Evolutionary conservation across 2,113 vertebrate genomes (phyloP).

Genomic region (Prochilodus magdalenae): DNA sequence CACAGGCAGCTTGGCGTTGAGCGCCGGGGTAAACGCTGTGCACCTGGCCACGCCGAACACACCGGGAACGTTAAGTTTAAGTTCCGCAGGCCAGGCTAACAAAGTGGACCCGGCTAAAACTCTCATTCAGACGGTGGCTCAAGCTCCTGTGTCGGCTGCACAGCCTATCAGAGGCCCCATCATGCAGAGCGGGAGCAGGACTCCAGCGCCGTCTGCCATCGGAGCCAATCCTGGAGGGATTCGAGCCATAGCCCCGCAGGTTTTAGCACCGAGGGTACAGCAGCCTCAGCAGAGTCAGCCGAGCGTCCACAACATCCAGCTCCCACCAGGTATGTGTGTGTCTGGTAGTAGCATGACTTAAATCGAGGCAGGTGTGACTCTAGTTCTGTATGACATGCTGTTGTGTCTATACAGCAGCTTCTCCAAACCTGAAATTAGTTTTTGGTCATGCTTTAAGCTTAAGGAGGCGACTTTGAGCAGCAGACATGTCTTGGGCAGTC

Average conservation of each 20-base stretch:
- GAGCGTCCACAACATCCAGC: slow-evolving; percentile 94
- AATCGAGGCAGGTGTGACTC: no score
- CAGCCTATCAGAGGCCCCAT: slow-evolving; percentile 76
- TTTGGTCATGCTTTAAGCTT: no score
- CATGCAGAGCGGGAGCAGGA: slow-evolving; percentile 82
- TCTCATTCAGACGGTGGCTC: slow-evolving; percentile 78
- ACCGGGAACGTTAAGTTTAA: slow-evolving; percentile 18
- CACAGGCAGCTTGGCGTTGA: slow-evolving; percentile 44
- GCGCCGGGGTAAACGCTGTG: slow-evolving; percentile 42
- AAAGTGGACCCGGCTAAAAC: slow-evolving; percentile 86
- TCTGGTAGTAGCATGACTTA: no score
- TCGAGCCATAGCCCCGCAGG: slow-evolving; percentile 87
- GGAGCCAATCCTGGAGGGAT: slow-evolving; percentile 74
- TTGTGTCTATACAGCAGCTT: no score
- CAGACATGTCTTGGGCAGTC: no score
- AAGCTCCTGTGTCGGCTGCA: slow-evolving; percentile 41
- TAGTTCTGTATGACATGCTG: no score
- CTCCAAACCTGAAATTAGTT: no score
- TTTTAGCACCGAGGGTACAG: slow-evolving; percentile 86
- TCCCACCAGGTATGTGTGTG: slow-evolving; percentile 87
- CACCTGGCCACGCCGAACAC: slow-evolving; percentile 67
- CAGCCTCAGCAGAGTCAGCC: slow-evolving; percentile 87
- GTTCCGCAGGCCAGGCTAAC: slow-evolving; percentile 68
- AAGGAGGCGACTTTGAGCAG: no score
- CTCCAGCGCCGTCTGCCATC: slow-evolving; percentile 80